Evolutionary conservation across 64 coral and sea anemone genomes (phyloP).

Genomic region (Pachyseris speciosa): DNA sequence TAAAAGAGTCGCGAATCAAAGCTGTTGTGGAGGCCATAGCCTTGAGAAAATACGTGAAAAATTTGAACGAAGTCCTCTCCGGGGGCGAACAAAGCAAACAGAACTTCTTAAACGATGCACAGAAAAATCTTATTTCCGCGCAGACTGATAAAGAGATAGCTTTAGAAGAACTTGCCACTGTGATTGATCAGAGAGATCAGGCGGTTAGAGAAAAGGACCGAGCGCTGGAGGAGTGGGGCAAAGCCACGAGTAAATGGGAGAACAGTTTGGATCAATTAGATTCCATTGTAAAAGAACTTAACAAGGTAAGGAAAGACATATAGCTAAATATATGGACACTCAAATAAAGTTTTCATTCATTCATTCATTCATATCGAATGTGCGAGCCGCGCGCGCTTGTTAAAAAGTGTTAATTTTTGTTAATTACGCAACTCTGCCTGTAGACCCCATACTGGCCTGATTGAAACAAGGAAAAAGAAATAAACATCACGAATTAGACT

Average conservation of each 20-base stretch:
- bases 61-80: constrained; percentile 76
- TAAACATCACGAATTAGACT: too few relatives aligned
- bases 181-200: constrained; percentile 88
- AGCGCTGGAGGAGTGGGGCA: constrained; percentile 98
- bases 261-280: constrained; percentile 95
- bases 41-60: constrained; percentile 78
- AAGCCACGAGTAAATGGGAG: constrained; percentile 96
- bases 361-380: too few relatives aligned
- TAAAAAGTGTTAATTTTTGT: too few relatives aligned
- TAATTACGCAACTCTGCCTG: too few relatives aligned
- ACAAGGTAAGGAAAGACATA: constrained; percentile 91
- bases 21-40: constrained; percentile 92
- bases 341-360: too few relatives aligned
- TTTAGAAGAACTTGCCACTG: constrained; percentile 82
- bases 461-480: too few relatives aligned
- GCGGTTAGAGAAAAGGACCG: constrained; percentile 79
- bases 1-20: constrained; percentile 80
- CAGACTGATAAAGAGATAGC: constrained; percentile 93
- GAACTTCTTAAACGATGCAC: constrained; percentile 83
- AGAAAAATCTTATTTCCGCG: constrained; percentile 83
- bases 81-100: constrained; percentile 66
- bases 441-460: too few relatives aligned
- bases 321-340: too few relatives aligned
- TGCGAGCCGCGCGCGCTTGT: too few relatives aligned
- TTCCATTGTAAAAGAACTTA: constrained; percentile 87